phyloP scores from a whole-genome alignment of 1,140 invertebrate species.

The Ips typographus region DNA sequence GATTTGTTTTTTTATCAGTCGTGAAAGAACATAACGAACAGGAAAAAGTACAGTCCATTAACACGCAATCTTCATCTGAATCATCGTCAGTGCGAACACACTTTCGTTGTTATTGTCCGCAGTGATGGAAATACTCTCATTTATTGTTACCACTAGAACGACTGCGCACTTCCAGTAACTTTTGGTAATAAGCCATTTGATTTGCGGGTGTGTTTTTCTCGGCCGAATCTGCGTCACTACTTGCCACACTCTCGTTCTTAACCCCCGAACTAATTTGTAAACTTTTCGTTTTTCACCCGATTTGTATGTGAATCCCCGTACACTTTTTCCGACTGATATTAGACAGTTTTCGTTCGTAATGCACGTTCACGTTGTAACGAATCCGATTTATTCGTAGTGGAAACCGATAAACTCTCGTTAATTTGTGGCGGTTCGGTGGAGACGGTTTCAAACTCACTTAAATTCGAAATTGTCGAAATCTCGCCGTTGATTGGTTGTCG shows the following conservation, averaged over 20 bases:
- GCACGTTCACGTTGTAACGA: background rate
- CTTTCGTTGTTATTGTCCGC: background rate
- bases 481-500: too few relatives aligned
- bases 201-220: background rate
- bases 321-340: background rate
- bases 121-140: background rate
- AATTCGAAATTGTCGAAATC: too few relatives aligned
- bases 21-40: constrained; percentile 15
- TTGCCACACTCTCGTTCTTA: background rate
- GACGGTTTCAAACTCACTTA: too few relatives aligned
- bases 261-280: background rate
- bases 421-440: background rate
- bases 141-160: background rate
- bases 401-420: background rate
- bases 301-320: background rate
- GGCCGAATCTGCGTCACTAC: background rate
- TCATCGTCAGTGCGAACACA: background rate
- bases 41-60: constrained; percentile 5
- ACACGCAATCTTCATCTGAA: background rate
- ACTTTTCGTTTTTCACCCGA: background rate
- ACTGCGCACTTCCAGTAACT: constrained; percentile 4
- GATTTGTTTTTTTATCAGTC: constrained; percentile 8
- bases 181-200: constrained; percentile 11
- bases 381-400: background rate
- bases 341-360: background rate